Evolutionary conservation across 2,888 invertebrate genomes (phyloP).

Genomic region (Ametastegia equiseti): DNA sequence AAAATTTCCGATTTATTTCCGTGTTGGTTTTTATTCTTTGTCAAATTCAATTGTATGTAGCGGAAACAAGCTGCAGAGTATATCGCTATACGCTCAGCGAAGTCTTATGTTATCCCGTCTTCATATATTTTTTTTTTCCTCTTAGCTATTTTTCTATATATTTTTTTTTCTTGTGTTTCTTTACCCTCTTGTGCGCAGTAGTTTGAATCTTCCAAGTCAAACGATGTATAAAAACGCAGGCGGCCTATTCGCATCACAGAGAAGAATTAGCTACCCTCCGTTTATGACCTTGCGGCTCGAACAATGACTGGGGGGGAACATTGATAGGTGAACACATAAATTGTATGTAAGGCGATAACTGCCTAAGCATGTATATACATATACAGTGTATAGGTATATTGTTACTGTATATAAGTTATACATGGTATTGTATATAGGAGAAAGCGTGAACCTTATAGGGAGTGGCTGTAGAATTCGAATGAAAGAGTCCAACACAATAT

Average conservation of each 20-base stretch:
- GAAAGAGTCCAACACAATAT: not conserved
- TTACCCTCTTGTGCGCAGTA: not conserved
- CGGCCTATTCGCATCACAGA: constrained; percentile 1
- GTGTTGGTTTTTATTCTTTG: not conserved
- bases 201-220: not conserved
- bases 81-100: not conserved
- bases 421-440: not conserved
- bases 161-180: not conserved
- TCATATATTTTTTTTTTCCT: not conserved
- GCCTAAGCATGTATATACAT: not conserved
- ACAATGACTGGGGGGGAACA: constrained; percentile 35
- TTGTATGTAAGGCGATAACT: not conserved
- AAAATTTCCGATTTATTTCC: too few species aligned
- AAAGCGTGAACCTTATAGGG: constrained; percentile 25
- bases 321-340: constrained; percentile 37
- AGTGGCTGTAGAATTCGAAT: constrained; percentile 6
- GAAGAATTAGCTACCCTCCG: constrained; percentile 33
- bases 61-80: not conserved
- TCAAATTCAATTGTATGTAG: not conserved
- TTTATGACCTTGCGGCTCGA: constrained; percentile 15
- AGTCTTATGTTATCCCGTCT: not conserved
- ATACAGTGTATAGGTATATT: not conserved
- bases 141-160: not conserved
- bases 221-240: not conserved
- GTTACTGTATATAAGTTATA: not conserved